These are phyloP conservation scores for Pseudanteris insignis DNA, from an alignment of 2,888 invertebrate genomes.

Conservation along the genomic window DNA sequence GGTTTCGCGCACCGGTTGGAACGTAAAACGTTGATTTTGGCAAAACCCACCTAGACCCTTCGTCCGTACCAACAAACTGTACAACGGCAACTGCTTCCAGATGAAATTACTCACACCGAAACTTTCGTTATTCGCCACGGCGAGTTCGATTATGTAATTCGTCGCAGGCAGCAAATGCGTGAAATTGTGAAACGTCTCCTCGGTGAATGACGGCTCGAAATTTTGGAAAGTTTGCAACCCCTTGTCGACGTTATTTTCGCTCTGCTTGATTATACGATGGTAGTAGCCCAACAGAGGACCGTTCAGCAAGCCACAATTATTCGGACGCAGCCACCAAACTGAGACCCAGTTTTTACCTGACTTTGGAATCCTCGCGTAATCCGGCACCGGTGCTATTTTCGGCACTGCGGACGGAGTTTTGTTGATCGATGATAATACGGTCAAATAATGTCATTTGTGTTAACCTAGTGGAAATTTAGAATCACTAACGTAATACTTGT, in stretches of 20 bases:
- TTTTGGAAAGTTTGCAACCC: background rate
- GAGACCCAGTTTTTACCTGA: constrained; percentile 39
- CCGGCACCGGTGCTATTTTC: constrained; percentile 21
- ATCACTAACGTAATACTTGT: too few species aligned
- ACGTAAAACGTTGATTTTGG: too few species aligned
- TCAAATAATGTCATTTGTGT: too few species aligned
- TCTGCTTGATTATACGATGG: constrained; percentile 21
- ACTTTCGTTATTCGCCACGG: constrained; percentile 29
- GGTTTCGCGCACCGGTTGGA: too few species aligned
- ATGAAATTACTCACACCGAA: constrained; percentile 8
- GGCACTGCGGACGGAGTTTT: too few species aligned
- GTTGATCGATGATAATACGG: too few species aligned
- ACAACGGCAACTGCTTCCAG: constrained; percentile 18
- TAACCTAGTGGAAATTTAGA: too few species aligned
- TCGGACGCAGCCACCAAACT: constrained; percentile 42
- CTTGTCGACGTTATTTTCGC: constrained; percentile 1
- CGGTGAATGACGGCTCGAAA: constrained; percentile 13
- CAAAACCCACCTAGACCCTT: constrained; percentile 21
- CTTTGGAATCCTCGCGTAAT: constrained; percentile 13
- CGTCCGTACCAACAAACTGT: constrained; percentile 29
- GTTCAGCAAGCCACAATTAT: constrained; percentile 29
- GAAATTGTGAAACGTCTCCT: constrained; percentile 32
- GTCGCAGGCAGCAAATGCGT: constrained; percentile 26
- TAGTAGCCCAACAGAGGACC: constrained; percentile 45
- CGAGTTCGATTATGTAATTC: constrained; percentile 32